Evolutionary conservation across 2,113 vertebrate species (phyloP), one percentile per base, ranked within the genome.

Genomic region (Thymallus thymallus): DNA sequence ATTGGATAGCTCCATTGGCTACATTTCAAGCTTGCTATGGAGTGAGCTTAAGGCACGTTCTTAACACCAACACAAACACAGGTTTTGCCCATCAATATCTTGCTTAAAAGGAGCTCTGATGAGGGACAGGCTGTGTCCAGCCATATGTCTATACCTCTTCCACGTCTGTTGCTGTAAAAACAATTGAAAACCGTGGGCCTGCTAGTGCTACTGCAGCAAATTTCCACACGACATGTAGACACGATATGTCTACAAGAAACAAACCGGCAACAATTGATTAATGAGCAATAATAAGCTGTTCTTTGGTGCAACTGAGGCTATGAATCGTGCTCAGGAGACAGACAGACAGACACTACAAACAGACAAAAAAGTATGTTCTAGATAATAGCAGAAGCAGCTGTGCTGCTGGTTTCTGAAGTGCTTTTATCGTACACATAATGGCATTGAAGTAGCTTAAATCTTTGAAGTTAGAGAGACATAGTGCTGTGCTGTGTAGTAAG

Each of bases 141-240:
- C 78, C 76, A 80, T 79, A 80, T 82, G 82, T 69, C 61, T 62
- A 63, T 30, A 66, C 62, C 67, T 68, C 73, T 65, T 20, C 29
- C 69, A 73, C 7, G 45, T 73, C 32, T 72, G 6, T 61, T 22
- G 13, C 72, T 16, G 58, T 32, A 73, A 3, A 61, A 48, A 63
- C 68, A 6, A 46, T 3, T 61, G 46, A 63, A 68, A 4, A 46
- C 65, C 46, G 4, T 48, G 10, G 3, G 12, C 7, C 46, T 48
- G 14, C 46, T 48, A 29, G 65, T n/a, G 23, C 6, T 56, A 10
- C 29, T 16, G 7, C 48, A 29, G 22, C 45, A 48, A 48, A 51
- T 69, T 69, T 71, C 51, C 56, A 65, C 63, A 65, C 6, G 63
- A 32, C 30, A 32, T 12, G 1, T 16, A 65, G 3, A 65, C 1